Evolutionary conservation across 1,140 invertebrate species (phyloP).

Genomic region (Euglossa dilemma): DNA sequence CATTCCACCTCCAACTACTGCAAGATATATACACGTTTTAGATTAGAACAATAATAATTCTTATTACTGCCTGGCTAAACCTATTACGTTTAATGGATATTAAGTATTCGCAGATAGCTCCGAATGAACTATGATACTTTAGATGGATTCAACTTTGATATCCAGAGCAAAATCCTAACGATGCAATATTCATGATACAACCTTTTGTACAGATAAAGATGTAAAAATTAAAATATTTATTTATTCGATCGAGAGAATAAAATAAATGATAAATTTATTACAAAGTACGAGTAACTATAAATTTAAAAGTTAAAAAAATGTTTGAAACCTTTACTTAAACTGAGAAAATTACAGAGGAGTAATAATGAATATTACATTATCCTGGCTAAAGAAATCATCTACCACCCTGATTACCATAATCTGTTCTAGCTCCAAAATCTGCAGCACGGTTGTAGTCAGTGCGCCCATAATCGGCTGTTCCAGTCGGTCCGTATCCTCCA

Average conservation of each 20-base stretch:
- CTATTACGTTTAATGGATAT: not conserved
- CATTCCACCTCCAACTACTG: conserved; percentile 77
- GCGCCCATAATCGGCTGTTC: conserved; percentile 77
- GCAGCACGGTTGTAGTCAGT: conserved; percentile 77
- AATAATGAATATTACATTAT: not conserved
- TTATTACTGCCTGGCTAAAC: not conserved
- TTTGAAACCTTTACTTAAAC: not conserved
- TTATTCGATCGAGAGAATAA: no score
- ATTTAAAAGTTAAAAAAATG: not conserved
- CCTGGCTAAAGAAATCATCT: not conserved
- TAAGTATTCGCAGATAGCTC: not conserved
- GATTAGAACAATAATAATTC: not conserved
- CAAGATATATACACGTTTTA: conserved; percentile 57
- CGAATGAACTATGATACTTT: not conserved
- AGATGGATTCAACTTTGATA: not conserved
- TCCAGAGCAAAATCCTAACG: not conserved
- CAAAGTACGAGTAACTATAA: not conserved
- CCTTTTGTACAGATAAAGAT: not conserved
- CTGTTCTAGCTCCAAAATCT: conserved; percentile 77
- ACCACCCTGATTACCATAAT: conserved; percentile 76
- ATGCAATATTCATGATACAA: not conserved
- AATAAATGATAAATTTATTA: no score
- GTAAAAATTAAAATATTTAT: not conserved
- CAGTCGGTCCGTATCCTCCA: conserved; percentile 77
- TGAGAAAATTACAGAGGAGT: not conserved